phyloP scores from a whole-genome alignment of 2,888 invertebrate genomes.

The Falcaria lacertinaria region DNA sequence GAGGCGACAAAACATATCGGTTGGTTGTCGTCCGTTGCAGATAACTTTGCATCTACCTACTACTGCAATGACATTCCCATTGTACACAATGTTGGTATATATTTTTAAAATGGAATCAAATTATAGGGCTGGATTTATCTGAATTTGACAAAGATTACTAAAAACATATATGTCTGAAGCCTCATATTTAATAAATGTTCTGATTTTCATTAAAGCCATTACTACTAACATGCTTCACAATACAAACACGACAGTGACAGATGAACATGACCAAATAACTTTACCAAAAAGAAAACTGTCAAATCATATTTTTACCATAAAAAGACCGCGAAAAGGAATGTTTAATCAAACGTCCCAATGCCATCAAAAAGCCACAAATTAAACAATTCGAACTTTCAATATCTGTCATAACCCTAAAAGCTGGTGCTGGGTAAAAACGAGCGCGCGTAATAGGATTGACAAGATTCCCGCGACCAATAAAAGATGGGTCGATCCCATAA shows the following conservation, averaged over 20 bases:
- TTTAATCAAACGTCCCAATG: conserved; percentile 35
- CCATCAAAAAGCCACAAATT: conserved; percentile 42
- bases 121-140: too few species aligned
- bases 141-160: too few species aligned
- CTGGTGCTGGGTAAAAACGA: conserved; percentile 43
- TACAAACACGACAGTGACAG: neutral
- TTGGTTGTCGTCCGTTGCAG: conserved; percentile 24
- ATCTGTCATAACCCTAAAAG: conserved; percentile 41
- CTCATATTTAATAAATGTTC: too few species aligned
- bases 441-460: conserved; percentile 67
- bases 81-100: neutral
- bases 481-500: conserved; percentile 70
- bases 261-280: neutral
- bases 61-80: conserved; percentile 1
- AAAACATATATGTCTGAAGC: too few species aligned
- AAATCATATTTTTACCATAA: neutral
- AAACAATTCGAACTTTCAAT: conserved; percentile 53
- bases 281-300: neutral
- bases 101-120: too few species aligned
- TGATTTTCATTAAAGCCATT: too few species aligned
- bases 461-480: conserved; percentile 72
- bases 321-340: conserved; percentile 18
- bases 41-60: conserved; percentile 23
- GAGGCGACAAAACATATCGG: conserved; percentile 75
- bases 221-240: too few species aligned